phyloP scores from a whole-genome alignment of 2,888 invertebrate species.

The Cosmia trapezina region DNA sequence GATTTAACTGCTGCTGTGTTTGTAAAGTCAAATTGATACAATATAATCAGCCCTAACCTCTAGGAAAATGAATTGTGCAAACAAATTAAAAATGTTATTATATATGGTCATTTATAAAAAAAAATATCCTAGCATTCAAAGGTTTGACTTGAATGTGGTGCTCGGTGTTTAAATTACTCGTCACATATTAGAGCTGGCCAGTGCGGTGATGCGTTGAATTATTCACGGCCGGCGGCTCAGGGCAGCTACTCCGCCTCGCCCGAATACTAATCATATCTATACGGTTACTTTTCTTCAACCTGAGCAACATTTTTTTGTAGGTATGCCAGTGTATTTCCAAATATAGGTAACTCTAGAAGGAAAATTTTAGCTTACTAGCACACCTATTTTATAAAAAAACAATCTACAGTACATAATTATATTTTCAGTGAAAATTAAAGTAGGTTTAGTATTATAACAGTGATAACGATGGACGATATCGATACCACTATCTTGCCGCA shows the following conservation, averaged over 20 bases:
- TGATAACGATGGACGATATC: conserved; percentile 34
- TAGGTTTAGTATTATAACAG: conserved; percentile 23
- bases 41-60: not conserved
- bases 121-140: conserved; percentile 31
- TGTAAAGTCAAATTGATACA: not conserved
- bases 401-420: not conserved
- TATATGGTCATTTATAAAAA: conserved; percentile 9
- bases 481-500: conserved; percentile 40
- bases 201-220: conserved; percentile 76
- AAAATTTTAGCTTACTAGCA: not conserved
- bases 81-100: conserved; percentile 15
- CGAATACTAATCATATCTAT: conserved; percentile 77
- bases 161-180: conserved; percentile 73
- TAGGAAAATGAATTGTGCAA: not conserved
- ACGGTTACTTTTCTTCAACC: conserved; percentile 66
- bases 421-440: conserved; percentile 7
- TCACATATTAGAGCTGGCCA: conserved; percentile 75
- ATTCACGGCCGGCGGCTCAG: conserved; percentile 73
- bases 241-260: conserved; percentile 69
- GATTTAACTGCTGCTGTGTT: not conserved
- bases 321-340: conserved; percentile 12
- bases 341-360: not conserved
- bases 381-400: not conserved
- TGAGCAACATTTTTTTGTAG: conserved; percentile 54
- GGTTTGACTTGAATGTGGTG: conserved; percentile 56